Evolutionary conservation across 2,113 vertebrate species (phyloP), one percentile per base, ranked within the genome.

Genomic region (Hemichromis elongatus): DNA sequence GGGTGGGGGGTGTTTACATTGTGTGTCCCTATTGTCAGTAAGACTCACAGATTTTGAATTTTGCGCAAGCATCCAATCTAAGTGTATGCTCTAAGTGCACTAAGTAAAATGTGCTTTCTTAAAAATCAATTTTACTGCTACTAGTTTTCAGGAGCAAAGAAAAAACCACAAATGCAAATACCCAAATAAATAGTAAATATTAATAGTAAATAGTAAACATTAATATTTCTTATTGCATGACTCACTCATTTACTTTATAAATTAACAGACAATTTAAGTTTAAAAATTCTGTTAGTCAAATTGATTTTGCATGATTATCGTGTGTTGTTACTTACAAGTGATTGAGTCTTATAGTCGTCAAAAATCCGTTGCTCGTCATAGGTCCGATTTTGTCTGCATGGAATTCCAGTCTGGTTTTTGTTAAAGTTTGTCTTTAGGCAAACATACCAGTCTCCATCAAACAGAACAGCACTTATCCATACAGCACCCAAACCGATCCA

Each of bases 321-420:
- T 56, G 0, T 35, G 33, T 63, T 63, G 19, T 26, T 88, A 88
- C 83, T 78, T 88, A 90, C 89, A 14, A 81, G 77, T n/a, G 89
- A 88, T 0, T 9, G 1, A 2, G 21, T 83, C 19, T 53, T 86
- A n/a, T 86, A 9, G 1, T 1, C 2, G 2, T 24, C 21, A 50
- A 0, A n/a, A 2, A 70, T 11, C 1, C 1, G 14, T 1, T 42
- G 8, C 24, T 88, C 77, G 1, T 75, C 6, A 8, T 35, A 2
- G 19, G 40, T 47, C 13, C 88, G 78, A 4, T 55, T 19, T n/a
- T 47, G 0, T 55, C 35, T 86, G 84, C 89, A 90, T 7, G 89
- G 84, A n/a, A 88, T 21, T 33, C 84, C 61, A n/a, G 30, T 81
- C 8, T 79, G 70, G 26, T 7, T 18, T 19, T 2, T 2, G 30